Conservation (phyloP, 2,113 vertebrate genomes). For the Sciurus niger region DNA sequence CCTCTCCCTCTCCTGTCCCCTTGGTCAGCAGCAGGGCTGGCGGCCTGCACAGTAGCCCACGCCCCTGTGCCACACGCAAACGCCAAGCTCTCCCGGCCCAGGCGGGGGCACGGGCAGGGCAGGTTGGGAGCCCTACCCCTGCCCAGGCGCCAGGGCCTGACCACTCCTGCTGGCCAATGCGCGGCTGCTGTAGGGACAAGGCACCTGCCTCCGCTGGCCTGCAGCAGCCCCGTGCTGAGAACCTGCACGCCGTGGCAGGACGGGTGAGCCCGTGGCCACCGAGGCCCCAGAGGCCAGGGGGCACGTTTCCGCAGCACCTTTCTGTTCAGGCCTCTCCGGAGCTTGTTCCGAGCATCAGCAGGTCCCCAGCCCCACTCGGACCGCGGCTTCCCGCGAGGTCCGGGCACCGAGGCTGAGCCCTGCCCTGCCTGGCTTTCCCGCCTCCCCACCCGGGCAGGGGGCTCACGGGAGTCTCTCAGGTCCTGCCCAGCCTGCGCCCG, state of each 20-base stretch:
- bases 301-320: neutral
- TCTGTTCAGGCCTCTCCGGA: neutral
- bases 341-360: neutral
- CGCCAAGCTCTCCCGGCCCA: neutral
- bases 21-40: neutral
- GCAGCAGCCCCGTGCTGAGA: rapidly evolving
- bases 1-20: neutral
- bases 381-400: neutral
- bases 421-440: rapidly evolving
- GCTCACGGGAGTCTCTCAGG: neutral
- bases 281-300: neutral
- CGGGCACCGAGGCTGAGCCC: rapidly evolving
- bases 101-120: neutral
- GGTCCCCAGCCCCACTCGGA: rapidly evolving
- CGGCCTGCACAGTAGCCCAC: neutral
- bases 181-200: rapidly evolving
- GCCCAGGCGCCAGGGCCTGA: neutral
- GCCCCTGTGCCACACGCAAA: neutral
- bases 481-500: no score
- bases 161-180: neutral
- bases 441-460: rapidly evolving
- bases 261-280: rapidly evolving
- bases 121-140: no score
- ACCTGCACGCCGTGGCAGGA: no score
- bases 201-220: neutral